These are phyloP conservation scores for Phymatocera aterrima DNA, from an alignment of 2,888 invertebrate genomes.

Conservation along the genomic window DNA sequence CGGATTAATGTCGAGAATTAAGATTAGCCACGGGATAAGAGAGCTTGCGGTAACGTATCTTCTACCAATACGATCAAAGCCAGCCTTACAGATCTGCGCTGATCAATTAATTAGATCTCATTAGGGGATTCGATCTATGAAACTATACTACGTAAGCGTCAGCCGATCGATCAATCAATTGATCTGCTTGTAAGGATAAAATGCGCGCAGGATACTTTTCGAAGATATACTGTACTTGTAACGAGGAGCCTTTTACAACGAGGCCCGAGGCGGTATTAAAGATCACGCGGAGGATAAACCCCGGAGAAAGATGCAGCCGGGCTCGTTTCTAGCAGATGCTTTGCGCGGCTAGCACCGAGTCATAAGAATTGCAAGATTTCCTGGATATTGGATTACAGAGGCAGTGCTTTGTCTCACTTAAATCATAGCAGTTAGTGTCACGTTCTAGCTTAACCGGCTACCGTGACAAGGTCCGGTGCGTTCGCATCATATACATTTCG, in stretches of 20 bases:
- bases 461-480: constrained; percentile 37
- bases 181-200: too few species aligned
- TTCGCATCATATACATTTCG: not conserved
- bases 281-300: not conserved
- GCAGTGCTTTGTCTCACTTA: constrained; percentile 63
- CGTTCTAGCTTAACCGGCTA: constrained; percentile 59
- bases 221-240: too few species aligned
- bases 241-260: too few species aligned
- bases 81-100: not conserved
- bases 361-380: constrained; percentile 61
- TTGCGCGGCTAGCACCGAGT: not conserved
- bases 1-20: not conserved
- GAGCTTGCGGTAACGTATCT: not conserved
- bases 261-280: too few species aligned
- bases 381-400: constrained; percentile 65
- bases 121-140: not conserved
- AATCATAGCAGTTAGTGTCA: constrained; percentile 66
- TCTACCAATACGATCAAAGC: not conserved
- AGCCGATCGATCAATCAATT: too few species aligned
- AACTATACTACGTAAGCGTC: too few species aligned
- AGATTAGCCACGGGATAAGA: not conserved
- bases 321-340: not conserved
- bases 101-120: constrained; percentile 3
- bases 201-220: too few species aligned
- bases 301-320: not conserved